phyloP scores from a whole-genome alignment of 1,140 invertebrate genomes.

The Anagrus nilaparvatae region DNA sequence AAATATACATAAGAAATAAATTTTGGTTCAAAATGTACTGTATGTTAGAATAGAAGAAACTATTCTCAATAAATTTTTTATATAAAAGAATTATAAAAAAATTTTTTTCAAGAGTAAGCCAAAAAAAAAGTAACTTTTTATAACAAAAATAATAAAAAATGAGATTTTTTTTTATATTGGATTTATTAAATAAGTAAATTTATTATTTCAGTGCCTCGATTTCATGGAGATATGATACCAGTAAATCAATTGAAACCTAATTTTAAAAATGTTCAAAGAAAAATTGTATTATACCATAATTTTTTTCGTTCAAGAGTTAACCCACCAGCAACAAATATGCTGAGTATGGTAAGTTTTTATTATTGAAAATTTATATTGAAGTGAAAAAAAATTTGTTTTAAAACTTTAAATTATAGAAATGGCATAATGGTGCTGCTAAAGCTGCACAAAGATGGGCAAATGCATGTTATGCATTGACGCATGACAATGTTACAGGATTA shows the following conservation, averaged over 20 bases:
- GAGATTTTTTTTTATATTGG: constrained; percentile 4
- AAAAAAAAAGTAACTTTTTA: too few species aligned
- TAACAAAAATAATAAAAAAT: too few species aligned
- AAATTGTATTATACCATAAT: constrained; percentile 68
- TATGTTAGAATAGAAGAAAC: too few species aligned
- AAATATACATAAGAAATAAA: neutral
- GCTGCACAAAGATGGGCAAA: constrained; percentile 67
- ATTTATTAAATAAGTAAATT: neutral
- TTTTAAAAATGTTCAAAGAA: constrained; percentile 51
- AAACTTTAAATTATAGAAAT: constrained; percentile 46
- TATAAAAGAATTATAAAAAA: neutral
- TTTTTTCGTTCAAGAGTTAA: constrained; percentile 63
- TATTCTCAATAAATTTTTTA: constrained; percentile 2
- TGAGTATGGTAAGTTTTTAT: constrained; percentile 56
- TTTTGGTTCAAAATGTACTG: too few species aligned
- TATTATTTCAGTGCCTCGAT: constrained; percentile 40
- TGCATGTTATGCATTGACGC: constrained; percentile 55
- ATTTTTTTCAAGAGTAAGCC: too few species aligned
- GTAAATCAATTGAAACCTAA: constrained; percentile 46
- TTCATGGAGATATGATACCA: constrained; percentile 52
- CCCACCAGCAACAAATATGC: constrained; percentile 69
- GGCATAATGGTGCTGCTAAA: constrained; percentile 57
- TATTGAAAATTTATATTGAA: neutral
- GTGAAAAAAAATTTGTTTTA: neutral
- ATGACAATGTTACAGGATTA: constrained; percentile 57